These are phyloP conservation scores for Sturnira hondurensis DNA, from an alignment of 2,113 vertebrate genomes.

Conservation along the genomic window DNA sequence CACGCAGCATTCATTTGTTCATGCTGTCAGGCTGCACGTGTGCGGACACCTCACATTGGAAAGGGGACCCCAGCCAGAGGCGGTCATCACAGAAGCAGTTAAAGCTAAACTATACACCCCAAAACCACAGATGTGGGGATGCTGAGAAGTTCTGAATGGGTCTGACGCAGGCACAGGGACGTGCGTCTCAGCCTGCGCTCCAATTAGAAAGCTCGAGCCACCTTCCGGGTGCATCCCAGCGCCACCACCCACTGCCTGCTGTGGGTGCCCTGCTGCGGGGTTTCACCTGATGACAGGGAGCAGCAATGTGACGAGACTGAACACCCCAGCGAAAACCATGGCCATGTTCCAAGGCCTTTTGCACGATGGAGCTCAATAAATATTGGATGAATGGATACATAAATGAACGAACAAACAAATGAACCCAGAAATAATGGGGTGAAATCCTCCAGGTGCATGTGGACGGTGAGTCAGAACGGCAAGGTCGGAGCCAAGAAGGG, in stretches of 20 bases:
- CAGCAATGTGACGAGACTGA: not conserved
- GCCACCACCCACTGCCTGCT: not conserved
- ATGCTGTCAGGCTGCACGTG: not conserved
- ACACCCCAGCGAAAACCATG: not conserved
- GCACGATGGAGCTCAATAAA: not conserved
- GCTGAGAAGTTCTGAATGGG: not conserved
- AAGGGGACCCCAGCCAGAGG: not conserved
- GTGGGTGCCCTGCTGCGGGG: no score
- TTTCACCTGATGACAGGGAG: not conserved
- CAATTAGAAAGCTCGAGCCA: not conserved
- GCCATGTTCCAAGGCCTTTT: not conserved
- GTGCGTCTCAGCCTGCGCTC: not conserved
- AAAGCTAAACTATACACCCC: not conserved
- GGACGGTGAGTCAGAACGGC: not conserved
- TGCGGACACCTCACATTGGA: not conserved
- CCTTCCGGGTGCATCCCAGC: not conserved
- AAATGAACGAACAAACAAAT: not conserved
- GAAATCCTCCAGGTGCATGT: not conserved
- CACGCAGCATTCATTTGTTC: fast-evolving
- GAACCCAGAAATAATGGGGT: not conserved
- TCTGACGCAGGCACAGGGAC: not conserved
- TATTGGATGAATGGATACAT: no score
- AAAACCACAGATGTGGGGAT: not conserved
- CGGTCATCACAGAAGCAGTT: not conserved
- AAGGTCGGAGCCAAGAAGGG: not conserved